These are phyloP conservation scores for Esperia sulphurella DNA, from an alignment of 2,888 invertebrate genomes.

Conservation along the genomic window DNA sequence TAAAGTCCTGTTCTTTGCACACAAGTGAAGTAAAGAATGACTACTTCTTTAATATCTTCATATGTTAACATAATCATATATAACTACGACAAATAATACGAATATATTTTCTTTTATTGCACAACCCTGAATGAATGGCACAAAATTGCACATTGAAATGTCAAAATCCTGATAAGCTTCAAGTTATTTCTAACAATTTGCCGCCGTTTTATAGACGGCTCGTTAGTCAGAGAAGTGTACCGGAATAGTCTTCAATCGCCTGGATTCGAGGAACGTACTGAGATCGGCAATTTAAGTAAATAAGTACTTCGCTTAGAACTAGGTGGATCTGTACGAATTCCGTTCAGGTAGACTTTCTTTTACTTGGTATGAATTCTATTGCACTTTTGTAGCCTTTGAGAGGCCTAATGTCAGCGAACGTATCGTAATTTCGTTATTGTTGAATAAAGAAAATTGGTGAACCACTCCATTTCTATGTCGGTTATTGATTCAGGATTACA, in stretches of 20 bases:
- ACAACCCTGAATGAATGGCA: slow-evolving; percentile 46
- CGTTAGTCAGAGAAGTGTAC: slow-evolving; percentile 73
- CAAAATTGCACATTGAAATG: slow-evolving; percentile 55
- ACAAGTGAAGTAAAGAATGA: too few relatives aligned
- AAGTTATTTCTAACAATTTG: slow-evolving; percentile 65
- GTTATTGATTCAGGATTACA: too few relatives aligned
- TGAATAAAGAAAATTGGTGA: too few relatives aligned
- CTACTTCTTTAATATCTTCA: too few relatives aligned
- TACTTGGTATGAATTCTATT: too few relatives aligned
- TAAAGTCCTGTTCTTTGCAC: too few relatives aligned
- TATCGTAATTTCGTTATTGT: too few relatives aligned
- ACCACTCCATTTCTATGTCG: too few relatives aligned
- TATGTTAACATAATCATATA: too few relatives aligned
- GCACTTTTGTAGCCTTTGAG: too few relatives aligned
- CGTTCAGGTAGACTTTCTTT: neutral
- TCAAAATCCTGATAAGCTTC: slow-evolving; percentile 56
- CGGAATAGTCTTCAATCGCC: slow-evolving; percentile 65
- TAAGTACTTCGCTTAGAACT: neutral
- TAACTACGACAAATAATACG: too few relatives aligned
- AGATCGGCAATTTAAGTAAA: slow-evolving; percentile 1
- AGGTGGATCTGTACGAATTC: neutral
- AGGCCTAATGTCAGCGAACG: too few relatives aligned
- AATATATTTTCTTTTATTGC: slow-evolving; percentile 9
- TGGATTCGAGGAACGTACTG: slow-evolving; percentile 15
- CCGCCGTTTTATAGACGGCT: slow-evolving; percentile 51